Evolutionary conservation across 2,888 invertebrate species (phyloP), one percentile per base, ranked within the genome.

Genomic region (Aleiodes leptofemur): DNA sequence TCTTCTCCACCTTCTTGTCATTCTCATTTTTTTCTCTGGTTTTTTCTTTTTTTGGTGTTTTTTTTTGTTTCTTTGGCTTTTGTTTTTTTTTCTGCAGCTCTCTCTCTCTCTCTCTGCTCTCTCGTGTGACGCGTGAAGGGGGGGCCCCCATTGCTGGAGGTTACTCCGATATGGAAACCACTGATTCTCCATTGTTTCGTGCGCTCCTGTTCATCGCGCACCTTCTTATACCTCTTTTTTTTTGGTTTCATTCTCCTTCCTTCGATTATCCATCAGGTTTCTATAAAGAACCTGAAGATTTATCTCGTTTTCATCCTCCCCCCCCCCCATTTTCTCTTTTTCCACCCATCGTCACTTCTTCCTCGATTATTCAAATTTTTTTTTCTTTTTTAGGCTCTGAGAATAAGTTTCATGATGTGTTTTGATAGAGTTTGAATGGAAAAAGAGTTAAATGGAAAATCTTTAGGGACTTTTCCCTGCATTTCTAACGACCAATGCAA

Each of bases 71-170:
- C 23, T 23, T 2, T 23, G 23, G 23, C 23, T 23, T 23, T 23
- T 23, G 73, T 66, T 73, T 59, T 90, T 90, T 90, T 90, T 90
- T 91, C 90, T 90, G 34, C 4, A 90, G 90, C 29, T 31, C 64
- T 55, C 57, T 57, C 75, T 72, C 74, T 73, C 72, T 43, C 74
- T 74, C 64, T 69, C 34, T 43, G 3, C 43, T 70, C 69, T 55
- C 72, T 72, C 90, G 90, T 91, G 90, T 86, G 90, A 88, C 91
- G 90, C 89, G 90, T 90, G 88, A 70, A 76, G 23, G 23, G 23
- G 68, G 74, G 79, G 71, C 72, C 43, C 68, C 43, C 73, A 68
- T 64, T 43, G 68, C 69, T 68, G 73, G 73, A 76, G 75, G 64
- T 76, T 75, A 71, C 80, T 84, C 83, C 83, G 83, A 84, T 86